Evolutionary conservation across 2,113 vertebrate species (phyloP).

Genomic region (Campylomormyrus tamandua): DNA sequence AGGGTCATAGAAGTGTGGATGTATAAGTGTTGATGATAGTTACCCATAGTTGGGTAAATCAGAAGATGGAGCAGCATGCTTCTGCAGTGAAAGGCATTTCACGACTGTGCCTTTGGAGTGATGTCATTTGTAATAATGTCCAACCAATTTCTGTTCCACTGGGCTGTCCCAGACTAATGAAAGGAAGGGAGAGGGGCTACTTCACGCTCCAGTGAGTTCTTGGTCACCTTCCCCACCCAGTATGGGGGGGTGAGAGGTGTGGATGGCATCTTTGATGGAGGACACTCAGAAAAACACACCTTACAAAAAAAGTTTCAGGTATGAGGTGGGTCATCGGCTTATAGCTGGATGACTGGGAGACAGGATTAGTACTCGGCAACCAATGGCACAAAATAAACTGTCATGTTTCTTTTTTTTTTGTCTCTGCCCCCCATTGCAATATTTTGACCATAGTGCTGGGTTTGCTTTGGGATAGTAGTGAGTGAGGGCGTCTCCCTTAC

Average conservation of each 20-base stretch:
- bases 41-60: background rate
- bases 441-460: background rate
- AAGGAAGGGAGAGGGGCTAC: background rate
- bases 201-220: background rate
- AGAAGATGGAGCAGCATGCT: background rate
- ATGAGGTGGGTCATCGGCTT: background rate
- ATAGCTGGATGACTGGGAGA: background rate
- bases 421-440: background rate
- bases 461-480: background rate
- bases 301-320: background rate
- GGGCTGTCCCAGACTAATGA: background rate
- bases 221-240: background rate
- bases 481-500: background rate
- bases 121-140: conserved; percentile 1
- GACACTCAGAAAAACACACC: background rate
- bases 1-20: background rate
- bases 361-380: background rate
- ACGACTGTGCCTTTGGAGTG: background rate
- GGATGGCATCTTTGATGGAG: background rate
- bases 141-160: background rate
- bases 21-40: background rate
- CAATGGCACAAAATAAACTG: background rate
- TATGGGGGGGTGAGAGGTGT: background rate
- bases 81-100: background rate
- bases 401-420: background rate